phyloP scores from a whole-genome alignment of 2,888 invertebrate genomes.

The Galerucella pusilla region DNA sequence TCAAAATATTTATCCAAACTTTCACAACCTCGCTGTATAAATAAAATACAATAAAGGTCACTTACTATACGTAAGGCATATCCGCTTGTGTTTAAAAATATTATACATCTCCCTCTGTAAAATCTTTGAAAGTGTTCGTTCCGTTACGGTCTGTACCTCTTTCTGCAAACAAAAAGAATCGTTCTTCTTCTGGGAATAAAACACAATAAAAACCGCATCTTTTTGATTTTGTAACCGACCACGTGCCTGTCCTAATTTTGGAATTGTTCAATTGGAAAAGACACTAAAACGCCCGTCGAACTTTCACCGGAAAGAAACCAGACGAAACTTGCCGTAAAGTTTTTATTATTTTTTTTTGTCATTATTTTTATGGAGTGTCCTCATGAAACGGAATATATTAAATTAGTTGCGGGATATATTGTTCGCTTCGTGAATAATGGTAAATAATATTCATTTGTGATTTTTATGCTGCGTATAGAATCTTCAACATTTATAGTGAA shows the following conservation, averaged over 20 bases:
- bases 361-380: neutral
- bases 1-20: no score
- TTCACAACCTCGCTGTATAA: neutral
- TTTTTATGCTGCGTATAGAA: no score
- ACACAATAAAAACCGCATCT: conserved; percentile 34
- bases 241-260: conserved; percentile 51
- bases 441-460: no score
- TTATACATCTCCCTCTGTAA: conserved; percentile 16
- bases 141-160: conserved; percentile 21
- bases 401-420: neutral
- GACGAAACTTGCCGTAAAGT: conserved; percentile 27
- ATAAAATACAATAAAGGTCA: neutral
- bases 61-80: neutral
- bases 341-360: conserved; percentile 18
- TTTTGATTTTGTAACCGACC: conserved; percentile 36
- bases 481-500: no score
- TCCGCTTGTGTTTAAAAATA: conserved; percentile 10
- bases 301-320: conserved; percentile 42
- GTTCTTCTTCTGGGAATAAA: conserved; percentile 28
- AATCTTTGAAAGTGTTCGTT: conserved; percentile 15
- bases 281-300: conserved; percentile 26
- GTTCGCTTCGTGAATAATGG: no score
- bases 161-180: conserved; percentile 22
- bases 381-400: neutral
- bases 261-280: conserved; percentile 42